phyloP scores from a whole-genome alignment of 2,888 invertebrate genomes.

The Catotricha subobsoleta region DNA sequence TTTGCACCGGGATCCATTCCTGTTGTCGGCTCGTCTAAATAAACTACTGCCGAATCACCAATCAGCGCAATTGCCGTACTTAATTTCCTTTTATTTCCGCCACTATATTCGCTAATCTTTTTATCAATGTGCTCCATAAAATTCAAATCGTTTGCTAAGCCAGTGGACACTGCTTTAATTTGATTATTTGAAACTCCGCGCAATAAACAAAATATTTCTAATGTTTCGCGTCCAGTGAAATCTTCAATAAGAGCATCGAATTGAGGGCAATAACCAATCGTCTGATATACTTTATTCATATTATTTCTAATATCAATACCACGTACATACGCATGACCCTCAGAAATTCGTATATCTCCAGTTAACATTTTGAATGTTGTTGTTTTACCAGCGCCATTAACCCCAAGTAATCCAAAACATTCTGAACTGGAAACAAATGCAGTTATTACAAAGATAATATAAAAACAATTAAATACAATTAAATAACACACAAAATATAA shows the following conservation, averaged over 20 bases:
- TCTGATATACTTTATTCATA: conserved; percentile 39
- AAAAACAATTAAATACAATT: too few species aligned
- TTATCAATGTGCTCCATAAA: conserved; percentile 44
- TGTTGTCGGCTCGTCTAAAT: conserved; percentile 20
- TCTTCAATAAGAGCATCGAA: conserved; percentile 53
- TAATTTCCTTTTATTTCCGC: conserved; percentile 56
- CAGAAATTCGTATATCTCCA: conserved; percentile 54
- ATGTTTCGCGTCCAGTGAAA: conserved; percentile 49
- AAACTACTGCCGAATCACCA: conserved; percentile 48
- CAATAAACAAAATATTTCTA: conserved; percentile 43
- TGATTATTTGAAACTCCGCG: conserved; percentile 36
- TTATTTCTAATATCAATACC: conserved; percentile 34
- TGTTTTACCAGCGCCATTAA: conserved; percentile 78
- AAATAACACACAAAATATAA: too few species aligned
- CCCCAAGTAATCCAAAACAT: conserved; percentile 66
- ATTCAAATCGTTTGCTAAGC: conserved; percentile 37
- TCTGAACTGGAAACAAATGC: conserved; percentile 34
- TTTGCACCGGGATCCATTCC: conserved; percentile 52
- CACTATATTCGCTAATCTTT: conserved; percentile 41
- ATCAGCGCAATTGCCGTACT: conserved; percentile 54
- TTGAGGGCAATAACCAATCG: conserved; percentile 57
- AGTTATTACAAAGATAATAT: too few species aligned
- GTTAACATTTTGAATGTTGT: conserved; percentile 82
- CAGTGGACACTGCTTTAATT: conserved; percentile 24
- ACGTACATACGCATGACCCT: conserved; percentile 51